A percentile compares a stretch with the other conserved stretches of the same genome.
Evolutionary conservation across 2,113 vertebrate species (phyloP).

Genomic region (Dolichallabes microphthalmus): DNA sequence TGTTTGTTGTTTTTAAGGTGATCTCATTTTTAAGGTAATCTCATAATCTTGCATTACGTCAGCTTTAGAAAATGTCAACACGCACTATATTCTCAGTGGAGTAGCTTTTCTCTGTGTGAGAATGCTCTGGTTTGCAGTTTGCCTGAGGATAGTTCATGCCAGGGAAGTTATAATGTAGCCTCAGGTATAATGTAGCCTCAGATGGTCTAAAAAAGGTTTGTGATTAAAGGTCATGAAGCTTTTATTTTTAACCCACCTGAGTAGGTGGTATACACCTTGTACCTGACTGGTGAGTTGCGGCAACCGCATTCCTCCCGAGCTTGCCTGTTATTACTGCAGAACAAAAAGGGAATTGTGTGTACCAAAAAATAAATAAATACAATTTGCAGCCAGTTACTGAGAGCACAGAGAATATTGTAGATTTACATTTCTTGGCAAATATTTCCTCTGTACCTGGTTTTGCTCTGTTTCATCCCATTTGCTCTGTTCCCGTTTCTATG

Average conservation of each 20-base stretch:
- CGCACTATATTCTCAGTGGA: neutral
- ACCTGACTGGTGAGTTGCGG: neutral
- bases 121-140: neutral
- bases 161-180: neutral
- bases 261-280: neutral
- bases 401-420: neutral
- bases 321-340: neutral
- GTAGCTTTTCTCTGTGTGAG: neutral
- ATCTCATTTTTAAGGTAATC: neutral
- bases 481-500: neutral
- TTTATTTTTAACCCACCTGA: neutral
- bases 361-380: neutral
- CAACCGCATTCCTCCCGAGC: neutral
- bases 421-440: neutral
- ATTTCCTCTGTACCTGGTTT: neutral
- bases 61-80: neutral
- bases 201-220: neutral
- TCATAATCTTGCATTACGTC: neutral
- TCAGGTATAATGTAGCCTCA: neutral
- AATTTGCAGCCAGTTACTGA: neutral
- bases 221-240: neutral
- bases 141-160: neutral
- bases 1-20: neutral
- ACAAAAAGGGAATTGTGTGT: neutral
- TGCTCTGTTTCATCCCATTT: neutral